Evolutionary conservation across 2,113 vertebrate genomes (phyloP).

Genomic region (Dipodomys stephensi): DNA sequence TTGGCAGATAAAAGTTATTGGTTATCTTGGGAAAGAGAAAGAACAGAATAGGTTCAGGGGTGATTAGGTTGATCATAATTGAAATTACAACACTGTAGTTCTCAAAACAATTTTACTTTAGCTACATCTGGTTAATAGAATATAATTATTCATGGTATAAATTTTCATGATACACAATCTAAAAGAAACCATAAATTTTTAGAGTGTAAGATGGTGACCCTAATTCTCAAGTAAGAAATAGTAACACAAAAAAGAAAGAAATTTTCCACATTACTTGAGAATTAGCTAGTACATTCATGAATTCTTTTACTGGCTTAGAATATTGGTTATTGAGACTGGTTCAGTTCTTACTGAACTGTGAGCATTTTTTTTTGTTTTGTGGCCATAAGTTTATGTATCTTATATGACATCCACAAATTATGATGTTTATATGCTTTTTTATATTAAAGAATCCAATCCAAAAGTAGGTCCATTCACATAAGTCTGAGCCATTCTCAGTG

Average conservation of each 20-base stretch:
- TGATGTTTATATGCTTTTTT: too few species aligned
- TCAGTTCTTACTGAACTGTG: neutral
- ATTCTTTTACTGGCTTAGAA: constrained; percentile 19
- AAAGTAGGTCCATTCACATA: neutral
- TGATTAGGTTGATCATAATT: neutral
- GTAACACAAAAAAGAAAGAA: constrained; percentile 18
- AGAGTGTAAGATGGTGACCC: constrained; percentile 57
- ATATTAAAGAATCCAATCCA: neutral
- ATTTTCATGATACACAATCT: constrained; percentile 70
- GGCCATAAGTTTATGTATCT: neutral
- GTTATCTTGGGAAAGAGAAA: neutral
- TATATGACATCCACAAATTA: neutral
- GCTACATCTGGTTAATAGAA: constrained; percentile 63
- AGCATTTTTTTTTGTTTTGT: neutral
- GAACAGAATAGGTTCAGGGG: neutral
- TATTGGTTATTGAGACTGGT: neutral
- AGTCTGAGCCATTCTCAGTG: neutral
- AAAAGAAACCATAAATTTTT: constrained; percentile 68
- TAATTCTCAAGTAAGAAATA: constrained; percentile 43
- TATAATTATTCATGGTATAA: constrained; percentile 61
- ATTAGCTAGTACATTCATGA: constrained; percentile 2
- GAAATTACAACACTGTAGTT: neutral
- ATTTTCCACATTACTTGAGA: neutral
- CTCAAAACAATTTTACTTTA: constrained; percentile 67
- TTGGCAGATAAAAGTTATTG: neutral